Conservation (phyloP, 2,888 invertebrate species). For the Nezara viridula region DNA sequence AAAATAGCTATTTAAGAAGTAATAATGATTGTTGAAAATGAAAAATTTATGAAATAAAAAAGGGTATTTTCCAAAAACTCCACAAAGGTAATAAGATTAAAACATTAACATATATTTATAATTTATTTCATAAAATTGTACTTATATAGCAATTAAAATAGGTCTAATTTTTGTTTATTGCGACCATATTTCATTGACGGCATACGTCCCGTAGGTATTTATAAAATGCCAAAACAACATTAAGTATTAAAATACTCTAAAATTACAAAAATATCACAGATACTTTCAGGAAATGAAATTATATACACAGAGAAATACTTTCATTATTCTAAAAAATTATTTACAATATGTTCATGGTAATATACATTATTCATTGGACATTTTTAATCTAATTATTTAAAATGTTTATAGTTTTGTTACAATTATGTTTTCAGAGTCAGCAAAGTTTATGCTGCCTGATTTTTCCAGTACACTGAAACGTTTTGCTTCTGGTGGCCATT, state of each 20-base stretch:
- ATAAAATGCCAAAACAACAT: constrained; percentile 14
- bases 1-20: too few species aligned
- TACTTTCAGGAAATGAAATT: constrained; percentile 23
- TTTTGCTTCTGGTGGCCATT: constrained; percentile 54
- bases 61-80: neutral
- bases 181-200: neutral
- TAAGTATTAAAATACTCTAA: constrained; percentile 42
- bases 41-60: neutral
- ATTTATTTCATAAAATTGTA: neutral
- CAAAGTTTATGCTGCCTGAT: constrained; percentile 48
- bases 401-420: constrained; percentile 51
- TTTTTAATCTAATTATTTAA: constrained; percentile 12
- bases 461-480: constrained; percentile 52
- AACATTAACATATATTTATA: neutral
- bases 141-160: neutral
- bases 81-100: neutral
- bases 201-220: neutral
- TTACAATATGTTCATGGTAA: constrained; percentile 39
- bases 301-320: constrained; percentile 20
- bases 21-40: too few species aligned
- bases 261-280: constrained; percentile 49
- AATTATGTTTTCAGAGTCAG: constrained; percentile 43
- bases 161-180: constrained; percentile 2
- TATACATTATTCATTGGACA: neutral
- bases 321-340: constrained; percentile 14